Evolutionary conservation across 2,113 vertebrate species (phyloP).

Genomic region (Nothocercus nigrocapillus): DNA sequence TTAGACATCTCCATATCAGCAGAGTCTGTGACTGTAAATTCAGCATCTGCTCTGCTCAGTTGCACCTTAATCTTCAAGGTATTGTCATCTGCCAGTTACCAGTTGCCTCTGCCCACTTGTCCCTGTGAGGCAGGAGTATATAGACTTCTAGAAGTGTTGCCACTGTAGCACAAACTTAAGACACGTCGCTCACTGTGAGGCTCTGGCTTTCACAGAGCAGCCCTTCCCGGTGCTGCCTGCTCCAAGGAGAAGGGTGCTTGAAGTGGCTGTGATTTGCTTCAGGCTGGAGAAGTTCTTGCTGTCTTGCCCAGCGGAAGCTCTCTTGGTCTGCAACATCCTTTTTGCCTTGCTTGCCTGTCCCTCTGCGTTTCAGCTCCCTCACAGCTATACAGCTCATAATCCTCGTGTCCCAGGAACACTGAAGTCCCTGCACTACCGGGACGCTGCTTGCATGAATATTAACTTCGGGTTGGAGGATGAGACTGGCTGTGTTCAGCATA

Average conservation of each 20-base stretch:
- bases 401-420: not conserved
- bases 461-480: not conserved
- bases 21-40: not conserved
- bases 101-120: not conserved
- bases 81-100: not conserved
- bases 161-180: not conserved
- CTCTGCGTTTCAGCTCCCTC: not conserved
- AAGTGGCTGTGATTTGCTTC: not conserved
- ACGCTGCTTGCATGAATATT: not conserved
- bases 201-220: not conserved
- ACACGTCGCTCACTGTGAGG: not conserved
- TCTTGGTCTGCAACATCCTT: not conserved
- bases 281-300: not conserved
- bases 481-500: not conserved
- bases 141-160: not conserved
- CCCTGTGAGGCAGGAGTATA: not conserved
- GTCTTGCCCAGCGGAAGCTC: not conserved
- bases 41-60: not conserved
- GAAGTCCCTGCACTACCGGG: not conserved
- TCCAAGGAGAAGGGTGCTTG: accelerated
- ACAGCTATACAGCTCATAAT: not conserved
- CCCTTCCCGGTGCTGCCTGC: not conserved
- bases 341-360: not conserved
- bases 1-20: not conserved
- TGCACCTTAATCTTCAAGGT: not conserved